phyloP scores from a whole-genome alignment of 1,140 invertebrate species.

The Paramacrobiotus metropolitanus region DNA sequence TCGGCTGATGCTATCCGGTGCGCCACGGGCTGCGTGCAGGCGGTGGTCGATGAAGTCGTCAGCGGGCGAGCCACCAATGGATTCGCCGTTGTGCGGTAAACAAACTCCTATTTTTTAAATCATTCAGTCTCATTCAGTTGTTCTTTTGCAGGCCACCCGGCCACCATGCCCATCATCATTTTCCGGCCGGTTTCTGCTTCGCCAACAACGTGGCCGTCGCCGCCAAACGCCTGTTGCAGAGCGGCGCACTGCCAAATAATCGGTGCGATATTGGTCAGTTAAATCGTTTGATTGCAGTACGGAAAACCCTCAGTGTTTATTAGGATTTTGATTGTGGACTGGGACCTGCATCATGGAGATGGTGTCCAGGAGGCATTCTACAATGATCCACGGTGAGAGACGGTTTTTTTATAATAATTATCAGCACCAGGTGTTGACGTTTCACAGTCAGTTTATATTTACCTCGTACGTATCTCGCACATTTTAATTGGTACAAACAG shows the following conservation, averaged over 20 bases:
- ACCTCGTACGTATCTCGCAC: too few relatives aligned
- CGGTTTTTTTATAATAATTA: too few relatives aligned
- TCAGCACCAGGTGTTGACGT: too few relatives aligned
- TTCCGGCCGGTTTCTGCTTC: constrained; percentile 2
- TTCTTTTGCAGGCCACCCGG: background rate
- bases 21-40: background rate
- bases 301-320: background rate
- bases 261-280: constrained; percentile 32
- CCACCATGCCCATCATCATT: background rate
- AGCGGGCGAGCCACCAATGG: background rate
- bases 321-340: constrained; percentile 64
- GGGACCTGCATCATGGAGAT: constrained; percentile 85
- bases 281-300: background rate
- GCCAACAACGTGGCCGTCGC: constrained; percentile 55
- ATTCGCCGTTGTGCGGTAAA: background rate
- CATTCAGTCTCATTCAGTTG: too few relatives aligned
- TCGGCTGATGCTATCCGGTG: background rate
- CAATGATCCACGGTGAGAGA: constrained; percentile 27
- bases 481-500: too few relatives aligned
- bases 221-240: background rate
- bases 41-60: background rate
- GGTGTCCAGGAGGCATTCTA: constrained; percentile 58
- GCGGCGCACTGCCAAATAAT: constrained; percentile 45
- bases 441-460: too few relatives aligned
- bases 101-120: too few relatives aligned